Conservation (phyloP, 2,797 vertebrate species). For the Octomys mimax region DNA sequence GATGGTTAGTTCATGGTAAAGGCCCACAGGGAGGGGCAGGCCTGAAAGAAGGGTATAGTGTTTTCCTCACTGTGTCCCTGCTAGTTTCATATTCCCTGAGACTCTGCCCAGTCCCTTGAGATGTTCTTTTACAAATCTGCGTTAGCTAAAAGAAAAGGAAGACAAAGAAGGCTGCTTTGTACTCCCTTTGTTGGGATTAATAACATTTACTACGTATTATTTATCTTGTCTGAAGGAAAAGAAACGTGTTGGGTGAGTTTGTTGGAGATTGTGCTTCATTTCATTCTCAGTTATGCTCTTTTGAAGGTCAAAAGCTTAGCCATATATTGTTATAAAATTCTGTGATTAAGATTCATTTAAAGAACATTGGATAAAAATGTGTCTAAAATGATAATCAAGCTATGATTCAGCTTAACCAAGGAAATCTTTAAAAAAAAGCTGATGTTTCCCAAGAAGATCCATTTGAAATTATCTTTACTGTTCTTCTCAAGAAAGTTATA, state of each 20-base stretch:
- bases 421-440: slow-evolving; percentile 60
- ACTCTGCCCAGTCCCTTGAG: neutral
- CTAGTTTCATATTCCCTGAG: neutral
- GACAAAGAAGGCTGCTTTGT: neutral
- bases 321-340: slow-evolving; percentile 67
- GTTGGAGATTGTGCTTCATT: slow-evolving; percentile 34
- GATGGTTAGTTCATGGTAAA: neutral
- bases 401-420: slow-evolving; percentile 73
- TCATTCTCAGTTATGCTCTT: slow-evolving; percentile 46
- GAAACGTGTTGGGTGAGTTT: slow-evolving; percentile 44
- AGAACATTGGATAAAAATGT: slow-evolving; percentile 54
- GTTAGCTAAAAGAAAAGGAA: slow-evolving; percentile 2
- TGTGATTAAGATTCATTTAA: slow-evolving; percentile 69
- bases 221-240: slow-evolving; percentile 60
- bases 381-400: slow-evolving; percentile 47
- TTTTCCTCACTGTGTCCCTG: neutral
- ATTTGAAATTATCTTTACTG: slow-evolving; percentile 70
- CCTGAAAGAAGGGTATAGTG: neutral
- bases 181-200: slow-evolving; percentile 31
- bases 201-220: slow-evolving; percentile 25
- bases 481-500: slow-evolving; percentile 37
- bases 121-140: neutral
- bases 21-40: neutral
- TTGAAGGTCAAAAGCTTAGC: slow-evolving; percentile 76
- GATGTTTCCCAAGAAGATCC: slow-evolving; percentile 68